Base-by-base conservation (phyloP, 2,113 vertebrate genomes). In the Ceyx melanurus region DNA sequence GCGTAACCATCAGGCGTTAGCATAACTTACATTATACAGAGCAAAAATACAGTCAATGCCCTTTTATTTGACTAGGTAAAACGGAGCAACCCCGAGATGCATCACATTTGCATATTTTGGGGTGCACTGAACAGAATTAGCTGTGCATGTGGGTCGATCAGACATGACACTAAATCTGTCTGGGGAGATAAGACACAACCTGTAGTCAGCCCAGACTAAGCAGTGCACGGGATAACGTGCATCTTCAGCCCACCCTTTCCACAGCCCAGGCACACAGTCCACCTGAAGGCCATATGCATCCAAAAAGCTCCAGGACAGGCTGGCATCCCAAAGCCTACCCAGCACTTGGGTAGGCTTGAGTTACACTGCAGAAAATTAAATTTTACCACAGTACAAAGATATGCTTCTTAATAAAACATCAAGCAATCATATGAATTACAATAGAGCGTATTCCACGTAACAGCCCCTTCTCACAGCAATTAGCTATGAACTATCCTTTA, bases 401-500 rank as follows among this genome's bases (percentile, higher is more conserved):
- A 62, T 90, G 76, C 70, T 91, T 86, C 94, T 91, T 92, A 81
- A 89, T 94, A 92, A 88, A 88, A 94, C 0, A 2, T 90, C 92
- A 95, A 88, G 46, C 73, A 90, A 83, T 81, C 45, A 17, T 15
- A 92, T 61, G 65, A 88, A 92, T 86, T 83, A 93, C 85, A 93
- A 48, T 23, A 56, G 37, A 82, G 60, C 19, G 70, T 86, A 91
- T 86, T 88, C 65, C 73, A 94, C 6, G 6, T 46, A 80, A 83
- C 92, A 92, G 73, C 35, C 80, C 61, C 40, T 91, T 85, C 91
- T 88, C 71, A 71, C 43, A 78, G 77, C 79, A 96, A 89, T 89
- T 94, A 93, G 90, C 75, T 90, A 90, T 53, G 83, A 96, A 94
- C 65, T 78, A 87, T 89, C 67, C 90, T 93, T 95, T 89, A 95